Percentiles rank a stretch among this genome's conserved stretches.
Evolutionary conservation across 1,140 invertebrate genomes (phyloP).

Genomic region (Papilio machaon): DNA sequence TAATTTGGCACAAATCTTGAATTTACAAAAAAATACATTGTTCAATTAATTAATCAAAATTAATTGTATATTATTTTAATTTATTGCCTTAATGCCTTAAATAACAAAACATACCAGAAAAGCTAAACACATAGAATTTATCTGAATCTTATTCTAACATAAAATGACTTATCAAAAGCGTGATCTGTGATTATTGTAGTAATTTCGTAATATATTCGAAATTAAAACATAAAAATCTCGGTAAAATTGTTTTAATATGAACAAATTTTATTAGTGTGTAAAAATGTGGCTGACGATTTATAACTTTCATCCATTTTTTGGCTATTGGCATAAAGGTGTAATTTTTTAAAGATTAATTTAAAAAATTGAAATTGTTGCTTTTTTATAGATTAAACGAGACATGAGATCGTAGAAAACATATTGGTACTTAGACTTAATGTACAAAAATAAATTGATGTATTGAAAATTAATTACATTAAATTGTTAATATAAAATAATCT

Average conservation of each 20-base stretch:
- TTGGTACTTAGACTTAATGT: slow-evolving; percentile 74
- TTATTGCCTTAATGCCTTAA: neutral
- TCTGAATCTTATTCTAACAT: neutral
- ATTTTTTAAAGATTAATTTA: slow-evolving; percentile 22
- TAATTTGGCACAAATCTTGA: neutral
- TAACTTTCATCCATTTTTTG: slow-evolving; percentile 15
- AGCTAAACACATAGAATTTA: neutral
- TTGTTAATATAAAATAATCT: slow-evolving; percentile 63
- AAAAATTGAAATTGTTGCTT: slow-evolving; percentile 53
- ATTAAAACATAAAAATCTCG: neutral
- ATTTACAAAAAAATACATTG: neutral
- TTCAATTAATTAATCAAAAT: neutral
- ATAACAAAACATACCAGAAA: neutral
- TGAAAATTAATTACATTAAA: slow-evolving; percentile 74
- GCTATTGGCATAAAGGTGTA: slow-evolving; percentile 16
- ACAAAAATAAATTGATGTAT: slow-evolving; percentile 77
- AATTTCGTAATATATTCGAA: slow-evolving; percentile 28
- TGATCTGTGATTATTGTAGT: slow-evolving; percentile 48
- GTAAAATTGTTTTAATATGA: slow-evolving; percentile 9
- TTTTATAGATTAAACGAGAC: slow-evolving; percentile 42
- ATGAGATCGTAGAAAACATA: slow-evolving; percentile 56
- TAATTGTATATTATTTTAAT: slow-evolving; percentile 5
- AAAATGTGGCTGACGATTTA: neutral
- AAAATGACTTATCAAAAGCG: slow-evolving; percentile 37
- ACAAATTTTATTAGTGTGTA: slow-evolving; percentile 19